These are phyloP conservation scores for Aphidius ervi DNA, from an alignment of 1,140 invertebrate species.

Conservation along the genomic window DNA sequence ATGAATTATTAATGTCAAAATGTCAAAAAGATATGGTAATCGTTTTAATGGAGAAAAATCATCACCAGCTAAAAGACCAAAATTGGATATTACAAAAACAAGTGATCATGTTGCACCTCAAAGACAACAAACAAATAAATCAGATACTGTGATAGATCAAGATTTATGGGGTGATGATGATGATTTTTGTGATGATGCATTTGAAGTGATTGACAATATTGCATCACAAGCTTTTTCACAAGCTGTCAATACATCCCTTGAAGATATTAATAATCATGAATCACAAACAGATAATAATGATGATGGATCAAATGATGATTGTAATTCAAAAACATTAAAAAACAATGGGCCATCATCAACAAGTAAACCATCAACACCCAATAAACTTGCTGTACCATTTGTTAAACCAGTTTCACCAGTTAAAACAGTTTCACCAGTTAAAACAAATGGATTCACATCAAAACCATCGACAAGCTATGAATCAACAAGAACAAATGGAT, in stretches of 20 bases:
- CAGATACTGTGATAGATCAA: neutral
- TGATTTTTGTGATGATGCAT: slow-evolving; percentile 40
- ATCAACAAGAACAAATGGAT: no score
- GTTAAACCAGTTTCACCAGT: no score
- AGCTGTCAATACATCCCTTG: slow-evolving; percentile 18
- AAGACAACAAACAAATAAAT: neutral
- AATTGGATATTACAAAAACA: slow-evolving; percentile 11
- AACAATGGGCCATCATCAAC: no score
- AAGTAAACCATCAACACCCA: no score
- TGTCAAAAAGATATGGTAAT: slow-evolving; percentile 23
- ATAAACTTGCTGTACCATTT: no score
- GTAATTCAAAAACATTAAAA: neutral
- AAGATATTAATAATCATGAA: slow-evolving; percentile 11
- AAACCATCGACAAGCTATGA: slow-evolving; percentile 12
- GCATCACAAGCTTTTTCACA: slow-evolving; percentile 38
- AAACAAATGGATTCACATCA: neutral
- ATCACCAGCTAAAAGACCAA: slow-evolving; percentile 18
- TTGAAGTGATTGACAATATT: slow-evolving; percentile 43
- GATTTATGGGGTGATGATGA: slow-evolving; percentile 44
- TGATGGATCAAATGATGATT: no score
- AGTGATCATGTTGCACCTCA: neutral
- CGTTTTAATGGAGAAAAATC: slow-evolving; percentile 2
- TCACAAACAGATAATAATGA: neutral
- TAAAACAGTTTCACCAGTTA: no score
- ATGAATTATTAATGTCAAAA: neutral